Percentiles rank a stretch among this genome's conserved stretches.
phyloP scores from a whole-genome alignment of 2,888 invertebrate genomes.

The Ochropleura plecta region DNA sequence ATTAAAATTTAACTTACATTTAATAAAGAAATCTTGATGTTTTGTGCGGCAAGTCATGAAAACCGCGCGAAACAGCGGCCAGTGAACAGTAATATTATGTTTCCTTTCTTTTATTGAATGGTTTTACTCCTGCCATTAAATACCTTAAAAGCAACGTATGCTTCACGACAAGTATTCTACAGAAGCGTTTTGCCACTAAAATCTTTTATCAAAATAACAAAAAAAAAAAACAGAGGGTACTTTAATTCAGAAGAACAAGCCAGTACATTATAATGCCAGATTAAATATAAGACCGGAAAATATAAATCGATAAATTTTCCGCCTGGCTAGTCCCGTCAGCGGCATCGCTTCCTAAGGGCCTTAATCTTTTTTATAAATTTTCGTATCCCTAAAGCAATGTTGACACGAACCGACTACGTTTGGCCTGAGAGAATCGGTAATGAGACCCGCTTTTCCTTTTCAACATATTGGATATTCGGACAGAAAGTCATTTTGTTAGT shows the following conservation, averaged over 20 bases:
- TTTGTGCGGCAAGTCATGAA: no score
- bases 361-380: conserved; percentile 47
- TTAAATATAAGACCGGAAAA: conserved; percentile 50
- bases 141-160: neutral
- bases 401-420: conserved; percentile 40
- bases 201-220: neutral
- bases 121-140: neutral
- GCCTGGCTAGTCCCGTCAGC: conserved; percentile 47
- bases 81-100: no score
- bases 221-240: neutral
- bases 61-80: no score
- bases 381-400: conserved; percentile 35
- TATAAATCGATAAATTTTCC: conserved; percentile 50
- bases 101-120: neutral
- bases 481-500: conserved; percentile 6
- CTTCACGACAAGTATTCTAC: neutral
- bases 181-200: neutral
- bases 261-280: conserved; percentile 37
- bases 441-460: conserved; percentile 43
- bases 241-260: neutral
- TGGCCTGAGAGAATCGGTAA: conserved; percentile 38
- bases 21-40: neutral
- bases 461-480: conserved; percentile 15
- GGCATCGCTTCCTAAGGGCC: conserved; percentile 28
- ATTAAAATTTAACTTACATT: no score